Evolutionary conservation across 1,140 invertebrate species (phyloP).

Genomic region (Orchesella cincta): DNA sequence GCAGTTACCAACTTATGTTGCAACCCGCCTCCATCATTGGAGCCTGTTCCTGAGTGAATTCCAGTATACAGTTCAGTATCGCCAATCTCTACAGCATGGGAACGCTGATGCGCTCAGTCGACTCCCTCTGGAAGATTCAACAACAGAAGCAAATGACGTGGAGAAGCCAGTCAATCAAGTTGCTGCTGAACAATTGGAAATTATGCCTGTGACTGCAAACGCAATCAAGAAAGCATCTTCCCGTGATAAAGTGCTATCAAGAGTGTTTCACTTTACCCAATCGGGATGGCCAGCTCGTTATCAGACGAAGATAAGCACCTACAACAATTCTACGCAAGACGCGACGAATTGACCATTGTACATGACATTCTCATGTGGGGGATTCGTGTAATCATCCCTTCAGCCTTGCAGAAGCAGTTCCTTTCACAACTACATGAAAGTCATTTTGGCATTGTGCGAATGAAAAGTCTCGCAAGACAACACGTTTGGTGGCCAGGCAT

Average conservation of each 20-base stretch:
- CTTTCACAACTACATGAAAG: conserved; percentile 55
- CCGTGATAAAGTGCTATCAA: conserved; percentile 4
- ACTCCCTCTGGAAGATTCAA: conserved; percentile 24
- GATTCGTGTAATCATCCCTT: conserved; percentile 55
- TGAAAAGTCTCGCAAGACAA: conserved; percentile 57
- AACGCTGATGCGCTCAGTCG: conserved; percentile 53
- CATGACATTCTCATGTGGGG: conserved; percentile 49
- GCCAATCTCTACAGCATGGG: conserved; percentile 48
- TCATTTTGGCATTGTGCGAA: conserved; percentile 57
- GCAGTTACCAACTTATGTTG: conserved; percentile 53
- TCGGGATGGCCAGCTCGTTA: conserved; percentile 25
- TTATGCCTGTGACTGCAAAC: neutral
- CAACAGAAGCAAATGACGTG: neutral
- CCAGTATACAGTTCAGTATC: conserved; percentile 54
- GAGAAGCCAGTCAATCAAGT: neutral
- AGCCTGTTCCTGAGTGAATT: conserved; percentile 54
- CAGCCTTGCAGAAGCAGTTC: conserved; percentile 46
- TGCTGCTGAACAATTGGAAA: neutral
- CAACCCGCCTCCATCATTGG: conserved; percentile 54
- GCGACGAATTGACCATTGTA: conserved; percentile 33
- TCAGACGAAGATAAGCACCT: neutral
- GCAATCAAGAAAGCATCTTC: neutral
- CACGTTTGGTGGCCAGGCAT: conserved; percentile 51
- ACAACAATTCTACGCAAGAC: neutral
- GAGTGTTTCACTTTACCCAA: conserved; percentile 30